phyloP scores from a whole-genome alignment of 2,113 vertebrate species.

The Phrynocephalus versicolor region DNA sequence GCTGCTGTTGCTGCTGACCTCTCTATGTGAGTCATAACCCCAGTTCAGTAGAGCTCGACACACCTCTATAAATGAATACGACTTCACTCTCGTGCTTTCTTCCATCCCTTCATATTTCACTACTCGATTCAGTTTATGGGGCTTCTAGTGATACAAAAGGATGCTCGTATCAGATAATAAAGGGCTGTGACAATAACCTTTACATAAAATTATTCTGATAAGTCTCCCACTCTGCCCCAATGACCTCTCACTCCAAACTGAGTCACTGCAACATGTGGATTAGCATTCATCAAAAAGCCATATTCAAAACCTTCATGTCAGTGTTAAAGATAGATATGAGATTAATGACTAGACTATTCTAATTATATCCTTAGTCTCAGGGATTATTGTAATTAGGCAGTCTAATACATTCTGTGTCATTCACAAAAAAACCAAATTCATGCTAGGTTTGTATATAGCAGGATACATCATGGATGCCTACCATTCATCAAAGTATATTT shows the following conservation, averaged over 20 bases:
- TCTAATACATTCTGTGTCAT: constrained; percentile 33
- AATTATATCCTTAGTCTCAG: constrained; percentile 44
- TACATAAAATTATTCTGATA: not conserved
- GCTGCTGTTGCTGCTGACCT: no score
- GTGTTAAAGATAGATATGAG: constrained; percentile 40
- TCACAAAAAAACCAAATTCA: constrained; percentile 30
- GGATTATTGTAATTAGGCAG: constrained; percentile 42
- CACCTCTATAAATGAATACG: no score
- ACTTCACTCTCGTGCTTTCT: no score
- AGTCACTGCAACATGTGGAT: constrained; percentile 22
- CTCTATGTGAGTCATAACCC: no score
- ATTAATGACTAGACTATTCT: constrained; percentile 35
- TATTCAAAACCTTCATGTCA: constrained; percentile 39
- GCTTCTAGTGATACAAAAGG: not conserved
- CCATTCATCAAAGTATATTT: constrained; percentile 33
- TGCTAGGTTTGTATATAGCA: not conserved
- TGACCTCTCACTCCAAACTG: not conserved
- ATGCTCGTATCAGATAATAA: not conserved
- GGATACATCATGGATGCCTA: constrained; percentile 8
- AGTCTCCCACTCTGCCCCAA: not conserved
- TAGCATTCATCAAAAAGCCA: constrained; percentile 24
- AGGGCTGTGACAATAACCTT: no score
- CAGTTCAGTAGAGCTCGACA: no score
- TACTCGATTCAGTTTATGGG: not conserved
- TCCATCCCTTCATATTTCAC: not conserved